These are phyloP conservation scores for Drosophila nigricruria DNA, from an alignment of 2,888 invertebrate species.

Conservation along the genomic window DNA sequence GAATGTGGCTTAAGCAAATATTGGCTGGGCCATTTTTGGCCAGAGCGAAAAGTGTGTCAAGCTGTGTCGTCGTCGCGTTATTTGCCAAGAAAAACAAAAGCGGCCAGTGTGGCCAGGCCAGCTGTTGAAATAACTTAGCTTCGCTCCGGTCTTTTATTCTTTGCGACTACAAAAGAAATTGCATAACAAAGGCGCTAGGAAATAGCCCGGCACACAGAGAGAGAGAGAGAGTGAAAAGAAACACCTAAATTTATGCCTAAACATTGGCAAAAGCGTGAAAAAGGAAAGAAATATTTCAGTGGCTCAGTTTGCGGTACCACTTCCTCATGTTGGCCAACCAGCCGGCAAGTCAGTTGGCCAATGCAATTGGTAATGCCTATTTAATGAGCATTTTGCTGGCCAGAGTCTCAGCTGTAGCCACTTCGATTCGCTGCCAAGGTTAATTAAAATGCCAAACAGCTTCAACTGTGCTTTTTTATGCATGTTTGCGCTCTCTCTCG, in stretches of 20 bases:
- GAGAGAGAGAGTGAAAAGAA: constrained; percentile 36
- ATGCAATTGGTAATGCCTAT: constrained; percentile 67
- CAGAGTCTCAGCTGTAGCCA: constrained; percentile 28
- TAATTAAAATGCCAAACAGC: constrained; percentile 76
- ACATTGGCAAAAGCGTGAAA: constrained; percentile 44
- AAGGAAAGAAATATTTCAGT: constrained; percentile 65
- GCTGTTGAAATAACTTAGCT: constrained; percentile 41
- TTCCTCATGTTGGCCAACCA: constrained; percentile 79
- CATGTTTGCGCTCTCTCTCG: constrained; percentile 21
- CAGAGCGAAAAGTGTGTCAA: constrained; percentile 67
- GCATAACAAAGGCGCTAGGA: constrained; percentile 63
- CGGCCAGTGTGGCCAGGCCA: constrained; percentile 39
- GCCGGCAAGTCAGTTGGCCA: constrained; percentile 78
- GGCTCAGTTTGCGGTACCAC: constrained; percentile 71
- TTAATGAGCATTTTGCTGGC: constrained; percentile 42
- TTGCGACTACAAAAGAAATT: constrained; percentile 53
- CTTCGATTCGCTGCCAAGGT: constrained; percentile 76
- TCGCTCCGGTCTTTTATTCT: constrained; percentile 43
- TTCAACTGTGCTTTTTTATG: constrained; percentile 38
- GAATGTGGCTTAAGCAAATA: constrained; percentile 45
- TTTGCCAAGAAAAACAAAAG: constrained; percentile 54
- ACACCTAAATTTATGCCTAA: constrained; percentile 39
- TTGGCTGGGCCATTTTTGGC: constrained; percentile 57
- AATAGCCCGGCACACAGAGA: constrained; percentile 60
- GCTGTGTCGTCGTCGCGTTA: constrained; percentile 16